Evolutionary conservation across 2,888 invertebrate species (phyloP).

Genomic region (Microchrysa polita): DNA sequence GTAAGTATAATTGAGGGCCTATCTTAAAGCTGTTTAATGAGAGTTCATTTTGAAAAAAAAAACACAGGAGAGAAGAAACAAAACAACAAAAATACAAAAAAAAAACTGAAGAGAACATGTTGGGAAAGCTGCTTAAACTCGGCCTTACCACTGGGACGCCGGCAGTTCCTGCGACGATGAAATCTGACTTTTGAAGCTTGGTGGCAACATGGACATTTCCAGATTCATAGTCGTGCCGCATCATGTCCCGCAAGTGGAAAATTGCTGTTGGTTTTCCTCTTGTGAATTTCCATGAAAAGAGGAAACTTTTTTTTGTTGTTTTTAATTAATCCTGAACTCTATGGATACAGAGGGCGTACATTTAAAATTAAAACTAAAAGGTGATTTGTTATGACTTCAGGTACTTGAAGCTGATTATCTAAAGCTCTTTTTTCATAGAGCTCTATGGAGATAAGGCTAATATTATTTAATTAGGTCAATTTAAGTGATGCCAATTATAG

Average conservation of each 20-base stretch:
- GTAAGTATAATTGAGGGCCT: conserved; percentile 44
- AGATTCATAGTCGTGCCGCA: conserved; percentile 24
- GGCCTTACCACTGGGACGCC: conserved; percentile 7
- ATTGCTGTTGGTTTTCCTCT: conserved; percentile 37
- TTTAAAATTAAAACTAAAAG: conserved; percentile 35
- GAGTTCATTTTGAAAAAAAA: conserved; percentile 37
- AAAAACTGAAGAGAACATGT: neutral
- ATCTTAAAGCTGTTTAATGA: conserved; percentile 44
- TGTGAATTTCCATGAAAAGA: conserved; percentile 24
- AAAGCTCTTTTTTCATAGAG: neutral
- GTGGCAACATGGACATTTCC: conserved; percentile 8
- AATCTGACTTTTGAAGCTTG: conserved; percentile 3
- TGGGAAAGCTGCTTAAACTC: neutral
- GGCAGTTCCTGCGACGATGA: neutral
- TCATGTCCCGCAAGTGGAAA: conserved; percentile 40
- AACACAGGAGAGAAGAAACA: conserved; percentile 5
- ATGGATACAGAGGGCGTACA: conserved; percentile 7
- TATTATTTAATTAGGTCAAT: conserved; percentile 26
- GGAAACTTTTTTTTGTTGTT: conserved; percentile 15
- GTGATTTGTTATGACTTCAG: conserved; percentile 29
- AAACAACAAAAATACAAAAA: conserved; percentile 9
- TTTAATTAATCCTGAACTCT: conserved; percentile 36
- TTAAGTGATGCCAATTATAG: neutral
- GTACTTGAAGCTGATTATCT: conserved; percentile 33
- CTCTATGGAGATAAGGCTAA: conserved; percentile 3